Percentiles rank a stretch among this genome's conserved stretches.
Conservation (phyloP, 2,888 invertebrate genomes). For the Tachystola acroxantha region DNA sequence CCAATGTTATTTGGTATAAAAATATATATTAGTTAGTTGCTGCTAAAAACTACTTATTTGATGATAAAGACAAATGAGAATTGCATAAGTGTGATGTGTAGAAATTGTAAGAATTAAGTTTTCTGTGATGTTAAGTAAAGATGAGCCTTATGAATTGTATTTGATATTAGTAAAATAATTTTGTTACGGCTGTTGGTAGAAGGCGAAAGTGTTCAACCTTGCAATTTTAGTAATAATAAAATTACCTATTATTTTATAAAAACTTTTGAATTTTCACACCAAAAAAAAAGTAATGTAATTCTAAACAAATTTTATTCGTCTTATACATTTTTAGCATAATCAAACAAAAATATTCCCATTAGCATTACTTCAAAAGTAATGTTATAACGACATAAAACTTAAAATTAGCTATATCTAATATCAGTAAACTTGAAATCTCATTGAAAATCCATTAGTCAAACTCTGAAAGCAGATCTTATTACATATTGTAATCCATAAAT, state of each 20-base stretch:
- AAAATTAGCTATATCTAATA: slow-evolving; percentile 33
- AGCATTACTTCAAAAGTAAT: slow-evolving; percentile 63
- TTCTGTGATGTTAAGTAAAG: background rate
- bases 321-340: slow-evolving; percentile 60
- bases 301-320: slow-evolving; percentile 55
- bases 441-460: slow-evolving; percentile 33
- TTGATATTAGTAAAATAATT: background rate
- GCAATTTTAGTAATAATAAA: no score
- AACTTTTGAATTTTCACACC: slow-evolving; percentile 1
- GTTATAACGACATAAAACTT: slow-evolving; percentile 50
- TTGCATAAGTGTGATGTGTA: no score
- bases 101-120: background rate
- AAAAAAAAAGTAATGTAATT: slow-evolving; percentile 16
- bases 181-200: background rate
- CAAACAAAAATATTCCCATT: slow-evolving; percentile 54
- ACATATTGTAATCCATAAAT: no score
- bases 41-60: no score
- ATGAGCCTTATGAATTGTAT: background rate
- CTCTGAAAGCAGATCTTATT: no score
- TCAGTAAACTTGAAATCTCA: slow-evolving; percentile 32
- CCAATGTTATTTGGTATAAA: no score
- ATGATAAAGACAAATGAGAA: no score
- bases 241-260: background rate
- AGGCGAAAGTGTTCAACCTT: no score
- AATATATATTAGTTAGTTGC: no score